phyloP scores from a whole-genome alignment of 2,113 vertebrate species.

The Lepus timidus region DNA sequence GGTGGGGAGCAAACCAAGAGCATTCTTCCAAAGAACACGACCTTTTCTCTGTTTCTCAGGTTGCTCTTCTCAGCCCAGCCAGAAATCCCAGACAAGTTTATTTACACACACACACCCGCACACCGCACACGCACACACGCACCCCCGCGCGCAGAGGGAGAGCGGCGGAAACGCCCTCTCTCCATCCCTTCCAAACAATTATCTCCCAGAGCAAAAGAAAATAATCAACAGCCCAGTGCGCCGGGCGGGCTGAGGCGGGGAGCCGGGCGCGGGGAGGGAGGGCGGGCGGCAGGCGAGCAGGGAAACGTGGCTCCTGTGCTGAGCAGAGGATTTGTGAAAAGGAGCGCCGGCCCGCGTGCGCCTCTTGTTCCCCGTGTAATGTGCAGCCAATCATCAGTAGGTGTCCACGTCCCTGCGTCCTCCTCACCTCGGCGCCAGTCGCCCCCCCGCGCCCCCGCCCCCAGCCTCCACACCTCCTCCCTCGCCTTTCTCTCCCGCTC shows the following conservation, averaged over 20 bases:
- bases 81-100: slow-evolving; percentile 79
- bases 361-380: slow-evolving; percentile 93
- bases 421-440: slow-evolving; percentile 94
- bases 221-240: slow-evolving; percentile 58
- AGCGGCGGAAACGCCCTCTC: slow-evolving; percentile 72
- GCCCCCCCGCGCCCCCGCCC: slow-evolving; percentile 81
- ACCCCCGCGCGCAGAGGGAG: neutral
- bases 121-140: slow-evolving; percentile 30
- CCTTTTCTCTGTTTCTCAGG: slow-evolving; percentile 66
- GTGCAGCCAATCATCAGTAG: slow-evolving; percentile 96
- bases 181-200: slow-evolving; percentile 75
- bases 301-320: slow-evolving; percentile 74
- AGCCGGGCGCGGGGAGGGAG: slow-evolving; percentile 45
- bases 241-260: slow-evolving; percentile 32
- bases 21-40: slow-evolving; percentile 64
- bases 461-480: slow-evolving; percentile 70
- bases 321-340: slow-evolving; percentile 77
- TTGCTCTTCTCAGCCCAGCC: slow-evolving; percentile 52
- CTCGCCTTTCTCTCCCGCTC: slow-evolving; percentile 63
- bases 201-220: slow-evolving; percentile 66
- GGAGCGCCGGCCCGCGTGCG: slow-evolving; percentile 85
- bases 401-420: slow-evolving; percentile 95
- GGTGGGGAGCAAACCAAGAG: slow-evolving; percentile 47
- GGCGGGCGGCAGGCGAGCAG: slow-evolving; percentile 68
- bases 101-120: slow-evolving; percentile 65